phyloP scores from a whole-genome alignment of 2,797 vertebrate genomes.

The Syndactyla subalaris region DNA sequence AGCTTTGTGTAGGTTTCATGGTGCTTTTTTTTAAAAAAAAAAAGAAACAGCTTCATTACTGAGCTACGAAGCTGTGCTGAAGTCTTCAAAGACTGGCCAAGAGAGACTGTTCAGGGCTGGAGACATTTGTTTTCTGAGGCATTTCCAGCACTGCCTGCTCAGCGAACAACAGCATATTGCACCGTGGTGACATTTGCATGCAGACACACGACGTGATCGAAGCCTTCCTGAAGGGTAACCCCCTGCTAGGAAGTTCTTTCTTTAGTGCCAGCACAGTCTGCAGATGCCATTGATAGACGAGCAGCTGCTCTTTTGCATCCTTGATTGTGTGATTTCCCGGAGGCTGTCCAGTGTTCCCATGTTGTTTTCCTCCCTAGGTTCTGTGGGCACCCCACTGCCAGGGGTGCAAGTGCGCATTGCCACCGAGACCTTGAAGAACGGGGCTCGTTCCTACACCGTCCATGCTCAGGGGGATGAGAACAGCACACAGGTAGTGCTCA shows the following conservation, averaged over 20 bases:
- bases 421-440: conserved; percentile 67
- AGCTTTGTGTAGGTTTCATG: not conserved
- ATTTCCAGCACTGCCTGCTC: not conserved
- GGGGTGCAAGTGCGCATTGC: conserved; percentile 86
- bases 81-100: not conserved
- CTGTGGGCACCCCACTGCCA: conserved; percentile 90
- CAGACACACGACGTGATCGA: not conserved
- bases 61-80: not conserved
- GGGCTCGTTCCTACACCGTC: conserved; percentile 49
- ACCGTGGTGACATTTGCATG: not conserved
- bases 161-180: not conserved
- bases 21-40: not conserved
- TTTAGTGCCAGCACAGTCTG: not conserved
- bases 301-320: not conserved
- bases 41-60: not conserved
- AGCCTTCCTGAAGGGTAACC: not conserved
- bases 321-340: not conserved
- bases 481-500: conserved; percentile 79
- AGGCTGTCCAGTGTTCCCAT: not conserved
- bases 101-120: not conserved
- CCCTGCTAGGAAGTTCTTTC: not conserved
- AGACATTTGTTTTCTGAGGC: not conserved
- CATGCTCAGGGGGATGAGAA: conserved; percentile 84
- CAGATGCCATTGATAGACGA: not conserved
- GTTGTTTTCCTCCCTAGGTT: conserved; percentile 74